A percentile compares a stretch with the other conserved stretches of the same genome.
Evolutionary conservation across 92 coral and sea anemone genomes (phyloP).

Genomic region (Montipora capitata): DNA sequence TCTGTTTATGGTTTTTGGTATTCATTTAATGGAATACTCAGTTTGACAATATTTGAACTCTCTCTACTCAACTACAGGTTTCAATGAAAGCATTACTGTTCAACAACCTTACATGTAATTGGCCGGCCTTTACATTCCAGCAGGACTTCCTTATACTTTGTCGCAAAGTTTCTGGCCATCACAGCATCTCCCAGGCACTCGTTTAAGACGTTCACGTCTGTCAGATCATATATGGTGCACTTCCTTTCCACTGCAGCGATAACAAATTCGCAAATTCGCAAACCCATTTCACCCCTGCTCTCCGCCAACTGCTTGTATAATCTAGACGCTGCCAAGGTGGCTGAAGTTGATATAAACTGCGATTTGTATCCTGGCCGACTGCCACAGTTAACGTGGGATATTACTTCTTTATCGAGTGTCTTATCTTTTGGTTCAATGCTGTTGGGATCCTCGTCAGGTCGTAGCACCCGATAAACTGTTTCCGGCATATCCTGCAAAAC

Average conservation of each 20-base stretch:
- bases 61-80: too few relatives aligned
- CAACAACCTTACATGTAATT: too few relatives aligned
- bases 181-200: background rate
- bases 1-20: too few relatives aligned
- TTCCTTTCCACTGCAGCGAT: background rate
- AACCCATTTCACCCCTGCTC: background rate
- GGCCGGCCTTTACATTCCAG: too few relatives aligned
- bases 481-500: too few relatives aligned
- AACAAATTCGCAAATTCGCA: background rate
- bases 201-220: background rate
- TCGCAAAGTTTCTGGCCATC: too few relatives aligned
- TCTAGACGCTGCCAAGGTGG: background rate
- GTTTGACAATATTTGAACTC: too few relatives aligned
- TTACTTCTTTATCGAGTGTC: background rate
- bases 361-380: slow-evolving; percentile 4
- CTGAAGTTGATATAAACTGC: background rate
- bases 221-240: background rate
- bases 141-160: too few relatives aligned
- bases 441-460: background rate
- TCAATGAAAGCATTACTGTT: too few relatives aligned
- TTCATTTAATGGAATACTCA: too few relatives aligned
- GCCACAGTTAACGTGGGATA: background rate
- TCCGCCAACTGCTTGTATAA: background rate
- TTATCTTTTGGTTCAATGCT: background rate
- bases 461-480: background rate